Evolutionary conservation across 2,888 invertebrate species (phyloP).

Genomic region (Ptilodon capucinus): DNA sequence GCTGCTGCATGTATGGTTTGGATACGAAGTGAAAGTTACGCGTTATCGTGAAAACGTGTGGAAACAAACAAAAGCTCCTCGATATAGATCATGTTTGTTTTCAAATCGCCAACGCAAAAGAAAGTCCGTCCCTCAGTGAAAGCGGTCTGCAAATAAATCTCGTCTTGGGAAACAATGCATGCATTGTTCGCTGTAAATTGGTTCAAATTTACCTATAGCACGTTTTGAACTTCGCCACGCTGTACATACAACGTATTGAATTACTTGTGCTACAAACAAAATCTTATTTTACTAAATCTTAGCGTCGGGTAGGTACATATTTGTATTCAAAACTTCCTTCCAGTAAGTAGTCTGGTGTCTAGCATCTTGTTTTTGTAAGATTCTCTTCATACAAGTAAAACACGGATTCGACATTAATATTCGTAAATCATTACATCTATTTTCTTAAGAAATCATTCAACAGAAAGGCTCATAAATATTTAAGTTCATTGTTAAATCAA

Average conservation of each 20-base stretch:
- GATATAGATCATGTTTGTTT: conserved; percentile 65
- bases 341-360: not conserved
- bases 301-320: not conserved
- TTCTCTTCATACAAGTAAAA: not conserved
- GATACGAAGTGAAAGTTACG: conserved; percentile 3
- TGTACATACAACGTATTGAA: conserved; percentile 32
- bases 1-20: conserved; percentile 7
- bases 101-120: conserved; percentile 58
- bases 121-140: conserved; percentile 69
- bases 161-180: conserved; percentile 68
- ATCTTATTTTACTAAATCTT: not conserved
- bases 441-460: not conserved
- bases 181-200: conserved; percentile 74
- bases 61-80: conserved; percentile 46
- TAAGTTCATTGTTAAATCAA: not conserved
- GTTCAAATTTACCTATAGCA: conserved; percentile 52
- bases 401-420: not conserved
- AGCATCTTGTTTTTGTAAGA: not conserved
- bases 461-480: not conserved
- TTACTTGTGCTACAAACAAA: conserved; percentile 9
- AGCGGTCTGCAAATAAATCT: conserved; percentile 69
- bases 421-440: not conserved
- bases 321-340: conserved; percentile 5
- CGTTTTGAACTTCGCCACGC: conserved; percentile 47
- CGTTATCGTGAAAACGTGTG: not conserved